These are phyloP conservation scores for Typhlichthys subterraneus DNA, from an alignment of 2,797 vertebrate genomes.

Conservation along the genomic window DNA sequence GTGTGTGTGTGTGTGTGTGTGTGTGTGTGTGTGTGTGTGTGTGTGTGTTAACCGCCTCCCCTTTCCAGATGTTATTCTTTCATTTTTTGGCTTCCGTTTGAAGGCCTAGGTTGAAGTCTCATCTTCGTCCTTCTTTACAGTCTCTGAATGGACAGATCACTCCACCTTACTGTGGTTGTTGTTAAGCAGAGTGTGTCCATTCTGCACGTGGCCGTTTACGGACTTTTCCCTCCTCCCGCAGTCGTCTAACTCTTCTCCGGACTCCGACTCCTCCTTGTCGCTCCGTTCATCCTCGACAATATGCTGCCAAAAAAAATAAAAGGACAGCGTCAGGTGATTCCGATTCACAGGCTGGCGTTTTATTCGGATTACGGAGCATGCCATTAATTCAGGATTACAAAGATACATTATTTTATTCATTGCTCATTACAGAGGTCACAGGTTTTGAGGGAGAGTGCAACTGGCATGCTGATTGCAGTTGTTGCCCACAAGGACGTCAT, in stretches of 20 bases:
- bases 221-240: conserved; percentile 38
- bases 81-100: conserved; percentile 55
- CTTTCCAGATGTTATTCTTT: conserved; percentile 24
- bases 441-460: no score
- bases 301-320: conserved; percentile 50
- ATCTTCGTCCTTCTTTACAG: conserved; percentile 22
- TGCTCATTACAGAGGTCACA: no score
- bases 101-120: conserved; percentile 11
- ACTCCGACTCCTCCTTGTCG: conserved; percentile 87
- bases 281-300: conserved; percentile 92
- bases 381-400: no score
- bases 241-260: conserved; percentile 57
- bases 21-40: conserved; percentile 15
- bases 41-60: conserved; percentile 15
- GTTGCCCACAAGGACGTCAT: no score
- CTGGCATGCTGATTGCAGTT: no score
- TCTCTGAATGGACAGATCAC: conserved; percentile 64
- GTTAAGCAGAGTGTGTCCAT: conserved; percentile 83
- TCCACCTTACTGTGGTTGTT: conserved; percentile 88
- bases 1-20: conserved; percentile 26
- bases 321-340: neutral
- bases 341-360: neutral
- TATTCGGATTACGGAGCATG: no score
- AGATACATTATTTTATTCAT: no score
- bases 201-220: conserved; percentile 84